Evolutionary conservation across 2,888 invertebrate species (phyloP), one percentile per base, ranked within the genome.

Genomic region (Drosophila nr. medialis): DNA sequence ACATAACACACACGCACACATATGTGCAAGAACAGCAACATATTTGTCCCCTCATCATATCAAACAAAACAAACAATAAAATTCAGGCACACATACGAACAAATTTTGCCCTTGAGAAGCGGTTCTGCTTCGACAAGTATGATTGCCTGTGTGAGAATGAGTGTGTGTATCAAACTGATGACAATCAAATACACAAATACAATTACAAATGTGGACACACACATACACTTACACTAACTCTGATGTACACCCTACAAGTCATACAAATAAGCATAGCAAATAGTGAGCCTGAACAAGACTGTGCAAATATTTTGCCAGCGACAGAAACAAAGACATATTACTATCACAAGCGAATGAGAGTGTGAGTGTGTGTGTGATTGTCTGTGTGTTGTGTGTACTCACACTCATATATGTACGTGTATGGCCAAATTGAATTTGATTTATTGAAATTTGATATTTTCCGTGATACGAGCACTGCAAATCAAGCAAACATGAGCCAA

Each of bases 371-470:
- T 4, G 29, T 81, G 60, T 71, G 74, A 71, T 29, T 29, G 67
- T 70, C 65, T 66, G 54, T 75, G 65, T 69, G 73, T 51, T 80
- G 56, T 71, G 67, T 59, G 45, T 76, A 38, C 54, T 36, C 38
- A 29, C 54, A 55, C 38, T 27, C n/a, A 38, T 38, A 55, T 55
- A 55, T 55, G 27, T 56, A 53, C 68, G 64, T 77, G 71, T 86
- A 66, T 68, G 80, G 74, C 80, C 83, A 91, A 91, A 91, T 91
- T 91, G 86, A 91, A 91, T 91, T 91, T 91, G 91, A 91, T 91
- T 91, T 91, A 91, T 91, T 91, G 91, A 91, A 91, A 91, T 91
- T 90, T 91, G 90, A 91, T 91, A 90, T 90, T 83, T 88, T 87
- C 89, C 81, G 81, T 86, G 89, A 89, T 89, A 89, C 80, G 81